Base-by-base conservation (phyloP, 2,888 invertebrate genomes). In the Flabesymbios commensalis region DNA sequence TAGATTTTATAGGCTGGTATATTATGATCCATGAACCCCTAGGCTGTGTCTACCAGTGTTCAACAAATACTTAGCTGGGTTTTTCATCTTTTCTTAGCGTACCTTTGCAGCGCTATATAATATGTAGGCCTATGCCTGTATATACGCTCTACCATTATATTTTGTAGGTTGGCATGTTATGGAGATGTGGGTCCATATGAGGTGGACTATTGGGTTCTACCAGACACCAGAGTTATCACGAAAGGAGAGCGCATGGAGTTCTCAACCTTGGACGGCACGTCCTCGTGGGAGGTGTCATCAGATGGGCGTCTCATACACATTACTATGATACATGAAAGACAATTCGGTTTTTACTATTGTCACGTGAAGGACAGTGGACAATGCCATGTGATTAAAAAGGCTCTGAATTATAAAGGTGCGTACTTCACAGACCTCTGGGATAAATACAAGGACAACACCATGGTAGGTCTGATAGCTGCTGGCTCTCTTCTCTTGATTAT, bases 281-380 rank as follows among this genome's bases (percentile, higher is more conserved):
- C 49, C 49, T 14, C 29, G 7, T 49, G 49, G 49, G 29, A 31
- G 31, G 39, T 36, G 39, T n/a, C 10, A 10, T 36, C 39, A n/a
- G 39, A 58, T 24, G 63, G 65, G 17, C 17, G 22, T 3, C 14
- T 10, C 28, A 17, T 63, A 47, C 22, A 49, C 29, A 49, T 52
- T 4, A 41, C 36, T 5, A 19, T 58, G 14, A 39, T 64, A 4
- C 41, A 64, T 39, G 57, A 64, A 29, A 22, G 42, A 42, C 62
- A 65, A 32, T 65, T 65, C 43, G 65, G 65, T 22, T 55, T 65
- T 22, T 65, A 65, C 58, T 39, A 63, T 29, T 65, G 65, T 51
- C 52, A 59, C 7, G 36, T 42, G n/a, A 32, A 29, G 17, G 39
- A 19, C 24, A 32, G 7, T 26, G 28, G 24, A 17, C 52, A 36